Evolutionary conservation across 1,140 invertebrate species (phyloP).

Genomic region (Nasonia giraulti): DNA sequence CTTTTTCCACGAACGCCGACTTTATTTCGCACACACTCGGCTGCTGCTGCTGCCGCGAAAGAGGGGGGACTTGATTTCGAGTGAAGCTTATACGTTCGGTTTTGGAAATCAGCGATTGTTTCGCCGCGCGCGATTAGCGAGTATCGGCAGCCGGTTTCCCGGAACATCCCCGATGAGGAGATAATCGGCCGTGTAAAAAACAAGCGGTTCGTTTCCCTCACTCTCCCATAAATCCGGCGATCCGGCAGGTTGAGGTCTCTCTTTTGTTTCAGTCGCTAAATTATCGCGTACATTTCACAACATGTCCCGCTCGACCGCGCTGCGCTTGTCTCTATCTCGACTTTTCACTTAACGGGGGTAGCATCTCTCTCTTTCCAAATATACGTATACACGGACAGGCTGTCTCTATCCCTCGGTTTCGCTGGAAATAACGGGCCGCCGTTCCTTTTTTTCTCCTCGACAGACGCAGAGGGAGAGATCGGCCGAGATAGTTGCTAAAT

Average conservation of each 20-base stretch:
- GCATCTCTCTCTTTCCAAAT: slow-evolving; percentile 19
- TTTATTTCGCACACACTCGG: background rate
- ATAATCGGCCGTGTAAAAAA: slow-evolving; percentile 7
- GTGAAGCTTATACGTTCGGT: background rate
- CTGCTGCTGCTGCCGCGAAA: background rate
- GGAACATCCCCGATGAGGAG: slow-evolving; percentile 13
- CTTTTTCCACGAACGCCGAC: slow-evolving; percentile 6
- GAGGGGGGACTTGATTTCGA: background rate
- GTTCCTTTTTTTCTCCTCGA: slow-evolving; percentile 11
- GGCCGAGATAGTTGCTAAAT: slow-evolving; percentile 64
- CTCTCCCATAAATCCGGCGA: background rate
- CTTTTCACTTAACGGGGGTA: slow-evolving; percentile 39
- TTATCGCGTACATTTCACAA: slow-evolving; percentile 40
- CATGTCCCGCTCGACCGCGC: background rate
- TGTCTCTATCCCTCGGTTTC: slow-evolving; percentile 37
- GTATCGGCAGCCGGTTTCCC: background rate
- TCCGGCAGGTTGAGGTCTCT: background rate
- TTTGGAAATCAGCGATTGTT: too few relatives aligned
- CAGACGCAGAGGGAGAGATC: slow-evolving; percentile 47
- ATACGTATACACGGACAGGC: background rate
- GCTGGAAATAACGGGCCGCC: slow-evolving; percentile 55
- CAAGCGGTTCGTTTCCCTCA: too few relatives aligned
- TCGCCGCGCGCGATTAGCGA: background rate
- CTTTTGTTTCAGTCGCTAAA: slow-evolving; percentile 46
- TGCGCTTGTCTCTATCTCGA: background rate